Percentiles rank a stretch among this genome's conserved stretches.
phyloP scores from a whole-genome alignment of 1,140 invertebrate species.

The Wiebesia pumilae region DNA sequence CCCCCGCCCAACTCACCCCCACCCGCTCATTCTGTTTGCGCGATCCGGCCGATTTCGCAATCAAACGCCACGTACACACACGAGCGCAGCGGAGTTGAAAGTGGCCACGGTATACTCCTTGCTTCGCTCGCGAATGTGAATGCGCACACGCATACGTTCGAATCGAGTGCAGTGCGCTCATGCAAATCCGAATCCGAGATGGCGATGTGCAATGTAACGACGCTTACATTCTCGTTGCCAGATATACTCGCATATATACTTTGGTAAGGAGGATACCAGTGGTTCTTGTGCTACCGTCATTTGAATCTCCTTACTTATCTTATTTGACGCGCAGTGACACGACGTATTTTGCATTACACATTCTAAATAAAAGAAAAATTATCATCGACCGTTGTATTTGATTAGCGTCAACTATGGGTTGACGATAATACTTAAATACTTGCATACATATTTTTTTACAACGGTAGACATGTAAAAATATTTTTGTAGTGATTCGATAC shows the following conservation, averaged over 20 bases:
- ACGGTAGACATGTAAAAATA: not conserved
- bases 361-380: not conserved
- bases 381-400: not conserved
- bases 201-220: conserved; percentile 33
- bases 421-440: too few species aligned
- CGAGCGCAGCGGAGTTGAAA: not conserved
- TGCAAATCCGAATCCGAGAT: conserved; percentile 41
- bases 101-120: not conserved
- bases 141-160: not conserved
- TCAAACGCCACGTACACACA: conserved; percentile 31
- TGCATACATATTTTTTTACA: not conserved
- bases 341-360: not conserved
- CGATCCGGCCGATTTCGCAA: conserved; percentile 47
- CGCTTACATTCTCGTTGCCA: conserved; percentile 14
- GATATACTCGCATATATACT: not conserved
- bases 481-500: not conserved
- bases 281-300: not conserved
- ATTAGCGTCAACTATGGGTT: not conserved
- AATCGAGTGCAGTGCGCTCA: conserved; percentile 16
- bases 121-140: not conserved
- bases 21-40: conserved; percentile 23
- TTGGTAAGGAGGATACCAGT: not conserved
- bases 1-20: not conserved
- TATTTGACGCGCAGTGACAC: not conserved
- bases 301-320: conserved; percentile 2